These are phyloP conservation scores for Selene dorsalis DNA, from an alignment of 2,797 vertebrate genomes.

Conservation along the genomic window DNA sequence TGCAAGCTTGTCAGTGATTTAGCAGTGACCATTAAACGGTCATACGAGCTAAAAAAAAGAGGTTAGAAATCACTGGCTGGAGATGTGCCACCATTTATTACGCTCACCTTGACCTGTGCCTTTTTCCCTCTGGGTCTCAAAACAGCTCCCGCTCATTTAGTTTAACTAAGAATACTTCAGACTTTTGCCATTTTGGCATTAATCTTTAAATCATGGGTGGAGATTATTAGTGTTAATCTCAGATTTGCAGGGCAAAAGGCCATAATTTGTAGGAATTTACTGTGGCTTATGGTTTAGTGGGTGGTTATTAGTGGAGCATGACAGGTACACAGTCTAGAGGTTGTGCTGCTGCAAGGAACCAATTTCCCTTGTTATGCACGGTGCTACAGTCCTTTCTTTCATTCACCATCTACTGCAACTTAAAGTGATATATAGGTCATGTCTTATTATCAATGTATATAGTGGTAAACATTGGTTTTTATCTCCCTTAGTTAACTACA, in stretches of 20 bases:
- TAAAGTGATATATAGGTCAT: neutral
- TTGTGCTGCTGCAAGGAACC: neutral
- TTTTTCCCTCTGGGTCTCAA: neutral
- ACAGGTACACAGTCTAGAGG: too few relatives aligned
- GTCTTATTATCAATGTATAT: neutral
- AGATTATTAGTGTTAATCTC: neutral
- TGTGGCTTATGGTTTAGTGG: neutral
- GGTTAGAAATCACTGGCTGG: neutral
- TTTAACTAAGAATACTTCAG: neutral
- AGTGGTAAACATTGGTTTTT: neutral
- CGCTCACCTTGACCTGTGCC: neutral
- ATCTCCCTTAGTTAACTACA: constrained; percentile 87
- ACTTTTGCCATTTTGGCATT: neutral
- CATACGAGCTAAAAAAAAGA: neutral
- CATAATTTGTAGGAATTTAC: neutral
- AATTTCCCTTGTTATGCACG: neutral
- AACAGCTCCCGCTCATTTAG: neutral
- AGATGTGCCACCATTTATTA: neutral
- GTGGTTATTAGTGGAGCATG: neutral
- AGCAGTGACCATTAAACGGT: neutral
- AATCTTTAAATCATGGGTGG: neutral
- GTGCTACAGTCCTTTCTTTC: neutral
- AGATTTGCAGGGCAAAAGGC: neutral
- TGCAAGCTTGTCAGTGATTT: neutral
- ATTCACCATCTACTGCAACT: neutral